Conservation (phyloP, 2,113 vertebrate species). For the Reinhardtius hippoglossoides region DNA sequence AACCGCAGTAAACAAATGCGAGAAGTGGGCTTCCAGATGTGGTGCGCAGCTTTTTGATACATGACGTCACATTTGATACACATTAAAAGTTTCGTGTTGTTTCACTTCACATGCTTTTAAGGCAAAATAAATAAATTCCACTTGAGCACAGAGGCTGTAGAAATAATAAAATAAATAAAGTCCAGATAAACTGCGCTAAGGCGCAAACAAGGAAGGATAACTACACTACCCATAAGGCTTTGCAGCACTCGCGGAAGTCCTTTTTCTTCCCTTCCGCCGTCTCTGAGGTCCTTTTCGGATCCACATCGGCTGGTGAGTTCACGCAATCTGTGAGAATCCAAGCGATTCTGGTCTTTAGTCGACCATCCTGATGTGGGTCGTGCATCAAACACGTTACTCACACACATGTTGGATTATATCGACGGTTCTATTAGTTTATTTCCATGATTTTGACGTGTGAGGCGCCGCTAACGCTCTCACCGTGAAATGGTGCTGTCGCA, state of each 20-base stretch:
- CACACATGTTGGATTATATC: not conserved
- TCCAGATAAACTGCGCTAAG: no score
- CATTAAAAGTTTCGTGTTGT: accelerated
- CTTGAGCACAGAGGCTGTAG: not conserved
- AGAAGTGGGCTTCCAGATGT: not conserved
- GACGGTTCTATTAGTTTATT: accelerated
- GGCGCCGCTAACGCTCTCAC: not conserved
- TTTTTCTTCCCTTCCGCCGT: conserved; percentile 76
- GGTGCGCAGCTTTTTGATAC: not conserved
- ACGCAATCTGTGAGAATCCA: conserved; percentile 69
- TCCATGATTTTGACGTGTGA: not conserved
- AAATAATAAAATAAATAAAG: no score
- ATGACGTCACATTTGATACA: no score
- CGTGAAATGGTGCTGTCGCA: conserved; percentile 9
- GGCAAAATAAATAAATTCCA: not conserved
- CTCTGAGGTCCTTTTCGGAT: conserved; percentile 61
- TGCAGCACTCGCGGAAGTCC: conserved; percentile 67
- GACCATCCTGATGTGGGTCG: accelerated
- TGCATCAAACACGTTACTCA: accelerated
- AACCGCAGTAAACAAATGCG: not conserved
- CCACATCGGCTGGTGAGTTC: conserved; percentile 75
- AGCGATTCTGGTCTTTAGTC: not conserved
- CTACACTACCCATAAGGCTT: conserved; percentile 69
- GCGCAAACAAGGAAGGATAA: not conserved
- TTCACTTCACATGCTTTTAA: not conserved